Evolutionary conservation across 2,888 invertebrate genomes (phyloP), one percentile per base, ranked within the genome.

Genomic region (Leptopterna dolabrata): DNA sequence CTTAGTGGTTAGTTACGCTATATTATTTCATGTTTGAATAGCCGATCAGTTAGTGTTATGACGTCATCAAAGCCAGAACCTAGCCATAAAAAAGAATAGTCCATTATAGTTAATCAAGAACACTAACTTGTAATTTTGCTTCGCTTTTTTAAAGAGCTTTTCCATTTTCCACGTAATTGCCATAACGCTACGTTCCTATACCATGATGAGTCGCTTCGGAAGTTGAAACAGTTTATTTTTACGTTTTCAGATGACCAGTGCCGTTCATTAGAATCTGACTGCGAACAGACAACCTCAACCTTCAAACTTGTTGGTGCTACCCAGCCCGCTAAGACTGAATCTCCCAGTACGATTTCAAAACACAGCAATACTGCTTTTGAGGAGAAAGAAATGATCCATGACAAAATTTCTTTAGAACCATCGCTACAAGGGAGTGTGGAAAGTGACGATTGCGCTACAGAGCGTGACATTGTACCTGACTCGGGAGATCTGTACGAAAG

Each of bases 401-500:
- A 78, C 41, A 78, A 78, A 14, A 19, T 43, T 24, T 43, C 41
- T 0, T 13, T 43, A 27, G 45, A 78, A 43, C 16, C 78, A 45
- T 78, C 78, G n/a, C 63, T 27, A n/a, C 63, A 27, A 63, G 63
- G 63, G 63, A 63, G 63, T 13, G 19, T 63, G 19, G 63, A 63
- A 24, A 63, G 19, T 24, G 63, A 63, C 19, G 63, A 63, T 63
- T 19, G 63, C 81, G 27, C 81, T n/a, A 24, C 81, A 6, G 83
- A 83, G 83, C 83, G 71, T 24, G 41, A 83, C n/a, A n/a, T 70
- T 71, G 83, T 83, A 83, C 83, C 83, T 83, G 83, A 83, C 30
- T 83, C 71, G 27, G 63, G 36, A 45, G 45, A 70, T 83, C 83
- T 70, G 63, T 24, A 41, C 19, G 83, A 83, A 70, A 70, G 71